Evolutionary conservation across 2,888 invertebrate genomes (phyloP).

Genomic region (Lucinisca nassula): DNA sequence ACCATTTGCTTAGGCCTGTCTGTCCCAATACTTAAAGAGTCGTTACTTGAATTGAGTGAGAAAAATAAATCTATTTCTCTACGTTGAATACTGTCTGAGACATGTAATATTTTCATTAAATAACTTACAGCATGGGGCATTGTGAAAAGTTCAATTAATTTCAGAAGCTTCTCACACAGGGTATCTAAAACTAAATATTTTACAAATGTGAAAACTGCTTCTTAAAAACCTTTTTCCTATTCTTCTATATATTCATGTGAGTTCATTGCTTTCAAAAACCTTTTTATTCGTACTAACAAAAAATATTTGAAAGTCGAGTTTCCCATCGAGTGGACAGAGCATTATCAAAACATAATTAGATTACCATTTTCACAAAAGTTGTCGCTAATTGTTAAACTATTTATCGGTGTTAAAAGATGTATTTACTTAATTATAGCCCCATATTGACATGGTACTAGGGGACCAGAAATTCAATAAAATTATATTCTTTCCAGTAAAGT

Average conservation of each 20-base stretch:
- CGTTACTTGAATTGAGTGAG: no score
- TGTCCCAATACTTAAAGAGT: no score
- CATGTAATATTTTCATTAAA: no score
- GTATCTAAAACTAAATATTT: conserved; percentile 12
- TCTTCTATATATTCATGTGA: neutral
- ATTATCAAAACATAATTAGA: conserved; percentile 67
- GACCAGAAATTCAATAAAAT: conserved; percentile 6
- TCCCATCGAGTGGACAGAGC: conserved; percentile 47
- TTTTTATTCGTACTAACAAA: conserved; percentile 49
- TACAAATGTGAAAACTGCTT: neutral
- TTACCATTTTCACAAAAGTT: conserved; percentile 56
- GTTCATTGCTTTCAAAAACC: conserved; percentile 58
- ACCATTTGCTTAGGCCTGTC: no score
- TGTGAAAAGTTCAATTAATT: conserved; percentile 10
- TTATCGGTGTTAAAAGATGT: conserved; percentile 56
- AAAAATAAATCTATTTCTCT: no score
- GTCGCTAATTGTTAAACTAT: conserved; percentile 57
- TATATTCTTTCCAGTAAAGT: neutral
- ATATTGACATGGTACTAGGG: conserved; percentile 62
- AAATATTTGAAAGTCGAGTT: conserved; percentile 56
- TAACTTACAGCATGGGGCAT: neutral
- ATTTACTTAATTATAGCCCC: conserved; percentile 70
- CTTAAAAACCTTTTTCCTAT: neutral
- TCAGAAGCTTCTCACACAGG: neutral
- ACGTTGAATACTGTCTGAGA: no score